Evolutionary conservation across 2,888 invertebrate genomes (phyloP).

Genomic region (Lasioglossum morio): DNA sequence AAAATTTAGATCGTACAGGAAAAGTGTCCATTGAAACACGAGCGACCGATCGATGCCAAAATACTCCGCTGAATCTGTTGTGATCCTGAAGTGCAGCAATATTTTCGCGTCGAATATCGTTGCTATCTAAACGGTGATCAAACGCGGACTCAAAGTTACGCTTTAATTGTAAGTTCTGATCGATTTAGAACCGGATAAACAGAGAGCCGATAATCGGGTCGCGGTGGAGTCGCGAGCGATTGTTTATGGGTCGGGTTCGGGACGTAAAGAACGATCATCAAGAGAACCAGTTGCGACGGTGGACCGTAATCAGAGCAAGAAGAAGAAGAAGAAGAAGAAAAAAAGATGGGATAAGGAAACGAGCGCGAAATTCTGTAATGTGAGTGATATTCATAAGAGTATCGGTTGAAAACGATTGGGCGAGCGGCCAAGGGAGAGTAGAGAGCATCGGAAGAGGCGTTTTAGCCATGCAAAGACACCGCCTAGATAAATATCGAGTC

Average conservation of each 20-base stretch:
- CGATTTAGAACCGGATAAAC: neutral
- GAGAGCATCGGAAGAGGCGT: conserved; percentile 12
- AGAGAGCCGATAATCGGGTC: neutral
- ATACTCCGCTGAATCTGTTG: neutral
- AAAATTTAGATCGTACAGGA: too few relatives aligned
- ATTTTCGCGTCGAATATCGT: neutral
- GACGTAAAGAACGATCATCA: neutral
- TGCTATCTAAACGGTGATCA: neutral
- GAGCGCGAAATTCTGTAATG: conserved; percentile 28
- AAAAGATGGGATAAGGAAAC: conserved; percentile 10
- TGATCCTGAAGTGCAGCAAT: neutral
- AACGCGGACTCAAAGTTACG: neutral
- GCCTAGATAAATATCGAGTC: conserved; percentile 59
- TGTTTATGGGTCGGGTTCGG: conserved; percentile 1
- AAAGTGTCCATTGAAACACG: too few relatives aligned
- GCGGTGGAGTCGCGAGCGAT: neutral
- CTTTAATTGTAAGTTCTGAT: neutral
- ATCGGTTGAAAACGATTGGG: conserved; percentile 18
- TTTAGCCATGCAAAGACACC: conserved; percentile 51
- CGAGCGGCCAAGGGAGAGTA: neutral
- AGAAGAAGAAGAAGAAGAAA: neutral
- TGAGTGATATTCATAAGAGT: conserved; percentile 31
- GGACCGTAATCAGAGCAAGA: neutral
- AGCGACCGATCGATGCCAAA: too few relatives aligned
- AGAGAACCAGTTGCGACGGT: neutral